Base-by-base conservation (phyloP, 1,140 invertebrate genomes). In the Tigriopus japonicus region DNA sequence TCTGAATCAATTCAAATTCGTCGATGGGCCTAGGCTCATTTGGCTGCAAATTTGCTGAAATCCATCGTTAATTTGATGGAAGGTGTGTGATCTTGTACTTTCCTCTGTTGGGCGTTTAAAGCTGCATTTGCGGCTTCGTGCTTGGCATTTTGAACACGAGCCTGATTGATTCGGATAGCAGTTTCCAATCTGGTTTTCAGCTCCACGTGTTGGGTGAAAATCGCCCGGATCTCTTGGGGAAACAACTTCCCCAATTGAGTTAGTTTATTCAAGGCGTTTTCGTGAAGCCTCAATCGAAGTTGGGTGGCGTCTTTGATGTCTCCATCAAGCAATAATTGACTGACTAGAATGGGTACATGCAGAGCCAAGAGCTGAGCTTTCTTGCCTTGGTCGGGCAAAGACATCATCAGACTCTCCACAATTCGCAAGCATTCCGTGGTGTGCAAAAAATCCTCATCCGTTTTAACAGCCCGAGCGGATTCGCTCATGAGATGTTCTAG, bases 1-100 rank as follows among this genome's bases (percentile, higher is more conserved):
- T 3, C 28, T 35, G 3, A 9, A 5, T 9, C 28, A 5, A 5
- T 35, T 35, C 28, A 3, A 35, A 35, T 35, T 35, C 28, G 28
- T 35, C 28, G 28, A n/a, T n/a, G n/a, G n/a, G n/a, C n/a, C n/a
- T n/a, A n/a, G n/a, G n/a, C 9, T 54, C 35, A 54, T 23, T 54
- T 54, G 6, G 35, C 17, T 54, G 65, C 64, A 61, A 90, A 96
- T 75, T 95, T 92, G 66, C 88, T 90, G 70, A 97, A 97, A 73
- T 94, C 87, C 15, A 88, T 95, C 78, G 93, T 95, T 51, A 96
- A 77, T 72, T 91, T 89, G 66, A 96, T 96, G 10, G 87, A 84
- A 54, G 86, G 85, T 52, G 78, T 73, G 66, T 81, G 79, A 56
- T 74, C 76, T 62, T 71, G 65, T 3, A 35, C 28, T 35, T 35